Evolutionary conservation across 2,113 vertebrate species (phyloP), one percentile per base, ranked within the genome.

Genomic region (Alosa alosa): DNA sequence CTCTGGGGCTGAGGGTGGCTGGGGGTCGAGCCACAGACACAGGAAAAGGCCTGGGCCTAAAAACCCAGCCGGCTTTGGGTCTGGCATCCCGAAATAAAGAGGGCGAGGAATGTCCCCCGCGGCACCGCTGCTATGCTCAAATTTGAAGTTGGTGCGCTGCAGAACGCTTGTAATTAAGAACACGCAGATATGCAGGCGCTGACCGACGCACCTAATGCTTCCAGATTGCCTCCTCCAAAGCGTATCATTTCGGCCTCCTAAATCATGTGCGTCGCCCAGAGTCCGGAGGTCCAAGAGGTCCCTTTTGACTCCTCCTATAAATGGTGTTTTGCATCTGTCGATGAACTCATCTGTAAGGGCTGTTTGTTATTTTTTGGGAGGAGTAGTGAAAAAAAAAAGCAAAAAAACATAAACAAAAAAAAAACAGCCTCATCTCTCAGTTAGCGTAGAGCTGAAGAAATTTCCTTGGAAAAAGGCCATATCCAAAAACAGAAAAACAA

Each of bases 51-150:
- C 82, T 57, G 36, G 81, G 91, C 92, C 91, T 44, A 92, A 91
- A 93, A 91, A 85, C 49, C 86, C 92, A 93, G 90, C 75, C 44
- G 86, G 89, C 87, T 91, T 92, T 93, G 90, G 91, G 89, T 90
- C 91, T 52, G 83, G 85, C 83, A 87, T 92, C 90, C 88, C 86
- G 87, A 90, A 88, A 89, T 90, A 91, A 87, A 57, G 83, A 82
- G 84, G 46, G 41, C 49, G 84, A 25, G 57, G 87, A 81, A 84
- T 82, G 55, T 78, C 72, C 86, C 60, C 50, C n/a, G 25, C 25
- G 72, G 85, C 85, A 81, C 39, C 52, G 52, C 44, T 17, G 50
- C 81, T 85, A 55, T 39, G 50, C 81, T 85, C 86, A 82, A 84
- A 78, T 72, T 85, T 84, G 64, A 83, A 86, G 82, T 84, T 89